Conservation (phyloP, 2,888 invertebrate species). For the Acholoe squamosa region DNA sequence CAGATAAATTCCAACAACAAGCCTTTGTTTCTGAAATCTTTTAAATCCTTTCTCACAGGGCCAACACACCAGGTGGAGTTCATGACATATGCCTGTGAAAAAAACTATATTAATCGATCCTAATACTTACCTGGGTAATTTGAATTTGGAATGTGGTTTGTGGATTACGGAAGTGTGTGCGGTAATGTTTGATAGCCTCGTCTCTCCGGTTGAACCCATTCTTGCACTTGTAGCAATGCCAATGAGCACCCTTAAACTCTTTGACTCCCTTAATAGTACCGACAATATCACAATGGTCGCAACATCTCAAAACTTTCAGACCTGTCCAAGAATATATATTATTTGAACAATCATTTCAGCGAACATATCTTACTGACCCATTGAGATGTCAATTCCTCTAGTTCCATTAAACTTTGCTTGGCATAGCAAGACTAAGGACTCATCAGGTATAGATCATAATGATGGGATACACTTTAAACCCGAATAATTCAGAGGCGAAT, state of each 20-base stretch:
- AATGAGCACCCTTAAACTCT: conserved; percentile 83
- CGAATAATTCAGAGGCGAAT: too few relatives aligned
- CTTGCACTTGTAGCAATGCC: conserved; percentile 83
- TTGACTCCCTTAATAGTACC: conserved; percentile 83
- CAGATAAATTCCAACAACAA: too few relatives aligned
- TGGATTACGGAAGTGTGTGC: conserved; percentile 83
- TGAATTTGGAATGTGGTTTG: conserved; percentile 83
- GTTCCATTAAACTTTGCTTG: too few relatives aligned
- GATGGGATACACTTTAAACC: too few relatives aligned
- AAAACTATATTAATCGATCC: neutral
- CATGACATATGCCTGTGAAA: neutral
- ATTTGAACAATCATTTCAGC: too few relatives aligned
- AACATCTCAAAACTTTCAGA: conserved; percentile 81
- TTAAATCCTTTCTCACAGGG: too few relatives aligned
- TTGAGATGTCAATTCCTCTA: too few relatives aligned
- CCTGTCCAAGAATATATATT: conserved; percentile 72
- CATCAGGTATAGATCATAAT: too few relatives aligned
- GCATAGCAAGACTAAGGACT: too few relatives aligned
- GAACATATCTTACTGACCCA: too few relatives aligned
- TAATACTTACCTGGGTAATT: conserved; percentile 76
- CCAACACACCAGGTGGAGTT: too few relatives aligned
- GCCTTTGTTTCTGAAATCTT: too few relatives aligned
- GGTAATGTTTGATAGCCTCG: conserved; percentile 83
- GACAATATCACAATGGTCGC: conserved; percentile 83
- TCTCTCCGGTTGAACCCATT: conserved; percentile 83